Evolutionary conservation across 1,140 invertebrate genomes (phyloP), one percentile per base, ranked within the genome.

Genomic region (Pseudachorutes palmiensis): DNA sequence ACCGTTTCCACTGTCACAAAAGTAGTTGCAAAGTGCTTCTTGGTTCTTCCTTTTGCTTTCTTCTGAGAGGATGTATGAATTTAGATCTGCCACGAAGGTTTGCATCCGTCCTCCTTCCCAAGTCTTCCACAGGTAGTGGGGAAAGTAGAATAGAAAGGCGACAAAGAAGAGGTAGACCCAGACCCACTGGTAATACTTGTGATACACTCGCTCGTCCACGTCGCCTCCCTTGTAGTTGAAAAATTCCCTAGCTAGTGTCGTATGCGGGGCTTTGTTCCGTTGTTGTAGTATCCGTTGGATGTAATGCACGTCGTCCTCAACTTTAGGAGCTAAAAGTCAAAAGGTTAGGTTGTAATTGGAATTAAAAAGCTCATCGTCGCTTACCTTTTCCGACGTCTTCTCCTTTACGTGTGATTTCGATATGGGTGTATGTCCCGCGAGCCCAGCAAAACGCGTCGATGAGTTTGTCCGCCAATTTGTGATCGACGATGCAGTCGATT

Each of bases 81-180:
- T 36, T 2, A 57, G 60, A 1, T 71, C 65, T 5, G 31, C 61
- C 29, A 78, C 69, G 31, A 80, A 71, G 22, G 70, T 70, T 33
- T 71, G 71, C 28, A 80, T 69, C 12, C 74, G 75, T 16, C 76
- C 75, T 0, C 68, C 72, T 68, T 80, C 79, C 70, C 67, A 74
- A 61, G 71, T 71, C 67, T 88, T 89, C 89, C 89, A 91, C 0
- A 91, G 72, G 75, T 86, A 89, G 1, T 84, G 81, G 0, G 88
- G 89, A 32, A 86, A 76, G 75, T 88, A 88, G 75, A 90, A 90
- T 24, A 88, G 75, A 22, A 86, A 79, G 75, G 77, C 80, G 72
- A 80, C 78, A 19, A 81, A 68, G 24, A 78, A 77, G 9, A 82
- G 67, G 32, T 81, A 76, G 69, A 80, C 77, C 28, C 77, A 77